Evolutionary conservation across 30 jellyfish, hydroid and myxozoan genomes (phyloP).

Genomic region (Hydractinia symbiolongicarpus): DNA sequence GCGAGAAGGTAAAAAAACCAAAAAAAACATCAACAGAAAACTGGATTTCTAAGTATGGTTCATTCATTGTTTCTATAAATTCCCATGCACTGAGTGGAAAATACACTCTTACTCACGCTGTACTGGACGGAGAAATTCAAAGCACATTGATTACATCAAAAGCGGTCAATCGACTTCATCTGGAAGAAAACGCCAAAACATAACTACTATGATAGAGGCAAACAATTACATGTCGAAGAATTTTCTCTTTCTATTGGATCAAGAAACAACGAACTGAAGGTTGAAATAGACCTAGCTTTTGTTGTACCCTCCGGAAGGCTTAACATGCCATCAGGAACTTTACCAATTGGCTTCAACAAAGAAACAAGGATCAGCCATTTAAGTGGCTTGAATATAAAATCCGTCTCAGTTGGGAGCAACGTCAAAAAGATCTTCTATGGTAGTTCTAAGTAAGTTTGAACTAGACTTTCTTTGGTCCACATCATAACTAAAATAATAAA

Average conservation of each 20-base stretch:
- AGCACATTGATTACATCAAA: background rate
- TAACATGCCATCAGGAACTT: background rate
- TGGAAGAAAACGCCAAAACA: background rate
- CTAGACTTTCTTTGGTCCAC: background rate
- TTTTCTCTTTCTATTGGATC: background rate
- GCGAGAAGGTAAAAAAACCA: no score
- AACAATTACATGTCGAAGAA: background rate
- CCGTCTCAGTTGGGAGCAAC: background rate
- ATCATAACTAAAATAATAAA: background rate
- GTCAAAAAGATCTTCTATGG: background rate
- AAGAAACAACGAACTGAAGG: background rate
- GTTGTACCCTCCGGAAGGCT: background rate
- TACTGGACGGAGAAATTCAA: background rate
- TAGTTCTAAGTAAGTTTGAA: no score
- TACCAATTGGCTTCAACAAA: constrained; percentile 3
- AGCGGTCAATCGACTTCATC: background rate
- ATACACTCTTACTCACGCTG: background rate
- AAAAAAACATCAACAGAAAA: no score
- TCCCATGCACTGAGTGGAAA: background rate
- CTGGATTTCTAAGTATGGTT: no score
- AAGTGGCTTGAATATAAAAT: background rate
- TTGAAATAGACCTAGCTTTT: background rate
- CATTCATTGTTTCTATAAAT: background rate
- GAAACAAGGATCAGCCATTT: background rate
- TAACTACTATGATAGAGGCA: background rate